Base-by-base conservation (phyloP, 1,140 invertebrate species). In the Caenorhabditis brenneri region DNA sequence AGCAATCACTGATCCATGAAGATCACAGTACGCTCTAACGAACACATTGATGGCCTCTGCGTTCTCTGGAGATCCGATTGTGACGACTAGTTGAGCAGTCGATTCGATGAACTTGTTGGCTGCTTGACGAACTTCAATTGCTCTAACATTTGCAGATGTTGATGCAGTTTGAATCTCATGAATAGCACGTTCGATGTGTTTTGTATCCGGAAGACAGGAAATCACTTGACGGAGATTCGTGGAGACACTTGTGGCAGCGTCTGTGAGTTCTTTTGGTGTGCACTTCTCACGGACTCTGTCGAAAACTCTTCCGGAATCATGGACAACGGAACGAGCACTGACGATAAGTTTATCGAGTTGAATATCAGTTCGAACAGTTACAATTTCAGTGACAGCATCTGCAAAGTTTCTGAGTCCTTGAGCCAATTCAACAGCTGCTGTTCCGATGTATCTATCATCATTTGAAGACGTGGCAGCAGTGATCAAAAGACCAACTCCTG, bases 21-120 rank as follows among this genome's bases (percentile, higher is more conserved):
- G 90, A 65, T 87, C 81, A 33, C 31, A 83, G 58, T 89, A 89
- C 1, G 85, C 46, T 1, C 51, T 22, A 19, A 90, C 93, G 89
- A 96, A 97, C 24, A 95, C 94, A 55, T 93, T 88, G 2, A 94
- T 94, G 48, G 93, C 92, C 0, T 94, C 16, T 97, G 91, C 81
- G 94, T 93, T 1, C 93, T 92, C 0, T 94, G 94, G 16, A 92
- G 92, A 87, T 91, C 93, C 87, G 89, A 91, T 80, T 12, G 94
- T 93, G 51, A 93, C 93, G 19, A 94, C 95, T 65, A 96, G 95
- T 87, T 94, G 94, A n/a, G 93, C 94, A 0, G 94, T 94, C 0
- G 95, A 94, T 82, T 94, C 94, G 92, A 95, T 96, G 58, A 98
- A 92, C 80, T 94, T 93, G 65, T 94, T 94, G 0, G 96, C 95